phyloP scores from a whole-genome alignment of 2,797 vertebrate species.

The Peromyscus melanophrys region DNA sequence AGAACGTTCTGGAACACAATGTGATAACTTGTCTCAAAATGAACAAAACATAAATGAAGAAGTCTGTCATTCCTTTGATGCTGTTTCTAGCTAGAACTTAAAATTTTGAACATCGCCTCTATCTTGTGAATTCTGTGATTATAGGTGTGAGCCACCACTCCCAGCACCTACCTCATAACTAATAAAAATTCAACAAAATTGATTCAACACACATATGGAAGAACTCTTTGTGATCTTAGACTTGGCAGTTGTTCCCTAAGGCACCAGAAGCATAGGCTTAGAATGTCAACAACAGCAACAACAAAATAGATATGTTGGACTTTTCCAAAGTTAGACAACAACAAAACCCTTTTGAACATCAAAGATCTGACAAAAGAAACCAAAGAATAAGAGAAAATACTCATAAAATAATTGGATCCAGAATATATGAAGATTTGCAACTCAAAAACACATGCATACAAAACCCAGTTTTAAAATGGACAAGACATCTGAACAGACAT shows the following conservation, averaged over 20 bases:
- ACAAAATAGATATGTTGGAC: neutral
- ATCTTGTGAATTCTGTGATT: neutral
- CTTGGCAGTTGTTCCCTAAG: neutral
- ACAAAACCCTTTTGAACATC: neutral
- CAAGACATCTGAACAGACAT: neutral
- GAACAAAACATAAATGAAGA: neutral
- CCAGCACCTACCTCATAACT: neutral
- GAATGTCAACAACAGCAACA: neutral
- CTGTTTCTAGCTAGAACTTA: neutral
- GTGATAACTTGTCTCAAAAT: neutral
- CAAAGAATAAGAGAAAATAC: neutral
- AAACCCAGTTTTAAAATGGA: neutral
- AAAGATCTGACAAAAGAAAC: neutral
- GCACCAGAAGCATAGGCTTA: neutral
- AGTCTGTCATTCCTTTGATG: neutral
- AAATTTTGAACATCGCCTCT: neutral
- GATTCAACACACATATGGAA: constrained; percentile 7
- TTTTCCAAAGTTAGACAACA: neutral
- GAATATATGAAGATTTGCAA: neutral
- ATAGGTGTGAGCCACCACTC: neutral
- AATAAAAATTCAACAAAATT: neutral
- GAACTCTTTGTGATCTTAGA: neutral
- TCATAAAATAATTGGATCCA: neutral
- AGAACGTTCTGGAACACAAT: neutral
- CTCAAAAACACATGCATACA: neutral